Percentiles rank a stretch among this genome's conserved stretches.
Evolutionary conservation across 2,888 invertebrate genomes (phyloP).

Genomic region (Meganola albula): DNA sequence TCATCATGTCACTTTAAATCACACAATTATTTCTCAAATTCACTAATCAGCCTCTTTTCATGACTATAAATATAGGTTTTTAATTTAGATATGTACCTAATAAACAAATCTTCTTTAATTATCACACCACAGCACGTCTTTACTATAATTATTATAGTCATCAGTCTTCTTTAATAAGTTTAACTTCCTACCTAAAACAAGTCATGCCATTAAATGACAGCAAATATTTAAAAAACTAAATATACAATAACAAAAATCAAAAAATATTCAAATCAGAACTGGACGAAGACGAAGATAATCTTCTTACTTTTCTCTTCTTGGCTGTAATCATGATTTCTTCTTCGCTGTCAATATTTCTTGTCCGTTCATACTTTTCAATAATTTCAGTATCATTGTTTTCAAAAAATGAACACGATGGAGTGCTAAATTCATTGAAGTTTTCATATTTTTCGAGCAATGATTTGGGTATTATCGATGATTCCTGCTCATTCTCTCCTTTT

Average conservation of each 20-base stretch:
- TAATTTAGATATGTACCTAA: neutral
- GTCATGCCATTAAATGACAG: neutral
- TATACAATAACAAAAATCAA: too few species aligned
- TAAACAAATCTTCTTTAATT: neutral
- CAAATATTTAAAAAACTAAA: neutral
- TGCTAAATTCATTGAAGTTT: constrained; percentile 2
- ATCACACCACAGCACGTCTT: neutral
- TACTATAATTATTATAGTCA: neutral
- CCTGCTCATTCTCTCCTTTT: constrained; percentile 3
- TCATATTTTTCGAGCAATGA: constrained; percentile 4
- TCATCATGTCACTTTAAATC: neutral
- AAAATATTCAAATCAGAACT: neutral
- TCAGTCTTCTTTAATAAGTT: neutral
- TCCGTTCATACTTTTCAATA: constrained; percentile 2
- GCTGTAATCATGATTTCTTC: constrained; percentile 3
- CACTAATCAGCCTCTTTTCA: neutral
- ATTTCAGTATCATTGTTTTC: constrained; percentile 2
- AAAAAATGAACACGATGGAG: constrained; percentile 4
- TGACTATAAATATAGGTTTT: neutral
- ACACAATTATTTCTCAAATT: constrained; percentile 1
- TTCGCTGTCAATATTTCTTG: constrained; percentile 1
- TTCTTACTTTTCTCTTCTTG: constrained; percentile 4
- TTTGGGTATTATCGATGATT: constrained; percentile 4
- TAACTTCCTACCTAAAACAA: neutral
- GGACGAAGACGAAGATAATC: constrained; percentile 1